phyloP scores from a whole-genome alignment of 1,140 invertebrate genomes.

The Daktulosphaira vitifoliae region DNA sequence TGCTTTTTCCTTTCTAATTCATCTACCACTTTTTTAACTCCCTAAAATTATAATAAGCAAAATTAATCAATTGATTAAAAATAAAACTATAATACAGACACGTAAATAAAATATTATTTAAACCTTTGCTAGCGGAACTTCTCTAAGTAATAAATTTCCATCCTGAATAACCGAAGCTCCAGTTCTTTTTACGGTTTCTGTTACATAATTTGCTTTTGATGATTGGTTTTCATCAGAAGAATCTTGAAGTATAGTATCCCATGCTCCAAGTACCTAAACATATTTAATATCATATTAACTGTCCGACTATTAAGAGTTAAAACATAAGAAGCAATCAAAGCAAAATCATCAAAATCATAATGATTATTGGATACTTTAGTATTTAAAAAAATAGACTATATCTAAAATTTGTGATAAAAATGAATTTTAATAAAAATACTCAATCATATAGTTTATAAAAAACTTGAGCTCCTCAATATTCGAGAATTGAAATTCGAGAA shows the following conservation, averaged over 20 bases:
- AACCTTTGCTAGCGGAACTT: constrained; percentile 12
- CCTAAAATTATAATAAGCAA: constrained; percentile 40
- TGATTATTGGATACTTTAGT: too few relatives aligned
- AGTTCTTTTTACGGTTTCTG: constrained; percentile 25
- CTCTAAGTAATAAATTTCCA: constrained; percentile 26
- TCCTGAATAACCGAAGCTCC: constrained; percentile 29
- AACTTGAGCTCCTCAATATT: too few relatives aligned
- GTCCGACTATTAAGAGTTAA: too few relatives aligned
- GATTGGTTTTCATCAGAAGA: constrained; percentile 16
- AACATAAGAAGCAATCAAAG: too few relatives aligned
- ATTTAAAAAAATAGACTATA: too few relatives aligned
- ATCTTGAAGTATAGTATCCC: constrained; percentile 27
- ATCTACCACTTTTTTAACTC: constrained; percentile 56
- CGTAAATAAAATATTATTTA: background rate
- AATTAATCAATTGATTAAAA: background rate
- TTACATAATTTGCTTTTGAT: background rate
- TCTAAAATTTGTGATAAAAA: too few relatives aligned
- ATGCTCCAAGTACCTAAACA: constrained; percentile 10
- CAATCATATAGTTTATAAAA: too few relatives aligned
- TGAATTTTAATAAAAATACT: too few relatives aligned
- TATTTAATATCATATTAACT: background rate
- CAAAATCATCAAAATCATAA: too few relatives aligned
- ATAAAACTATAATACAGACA: background rate
- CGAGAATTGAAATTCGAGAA: too few relatives aligned
- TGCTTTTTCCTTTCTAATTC: constrained; percentile 67